Evolutionary conservation across 2,797 vertebrate species (phyloP), one percentile per base, ranked within the genome.

Genomic region (Ptychadena robeensis): DNA sequence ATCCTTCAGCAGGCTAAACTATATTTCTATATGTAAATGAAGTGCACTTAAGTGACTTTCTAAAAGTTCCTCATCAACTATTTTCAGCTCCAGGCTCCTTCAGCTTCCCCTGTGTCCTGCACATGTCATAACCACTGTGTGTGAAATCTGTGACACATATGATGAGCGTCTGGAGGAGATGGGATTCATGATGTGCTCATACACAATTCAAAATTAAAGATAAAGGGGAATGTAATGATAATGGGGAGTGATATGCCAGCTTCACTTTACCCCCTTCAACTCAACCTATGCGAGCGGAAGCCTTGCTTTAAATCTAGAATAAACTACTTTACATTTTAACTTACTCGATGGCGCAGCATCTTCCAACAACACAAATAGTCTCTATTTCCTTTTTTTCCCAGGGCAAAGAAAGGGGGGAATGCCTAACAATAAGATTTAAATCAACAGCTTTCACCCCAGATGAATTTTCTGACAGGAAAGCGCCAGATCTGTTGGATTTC

Each of bases 401-500:
- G 65, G 68, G 14, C 44, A 30, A 70, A 34, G 61, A 80, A 83
- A 76, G 80, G 28, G 72, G 83, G 44, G 76, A 85, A 71, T 64
- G 72, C 78, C 38, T 69, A 75, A 85, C 83, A 85, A 85, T 85
- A 85, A 70, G 72, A 81, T 81, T 80, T 70, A 85, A 85, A 80
- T 85, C 83, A 82, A 71, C 70, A 82, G 83, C 73, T 82, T 77
- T 75, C 72, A 73, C 53, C 75, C 66, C 76, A 71, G 79, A 74
- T 82, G 80, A 79, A 83, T 79, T 64, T 72, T 40, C 80, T 79
- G 78, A 80, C 78, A 86, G 70, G 65, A 79, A 86, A 85, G 75
- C 57, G 38, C 73, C 64, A 67, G 64, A 67, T 80, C 73, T 80
- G 61, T 57, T 73, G 53, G 75, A 82, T 85, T 81, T 65, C 68